phyloP scores from a whole-genome alignment of 2,113 vertebrate genomes.

The Penelope pileata region DNA sequence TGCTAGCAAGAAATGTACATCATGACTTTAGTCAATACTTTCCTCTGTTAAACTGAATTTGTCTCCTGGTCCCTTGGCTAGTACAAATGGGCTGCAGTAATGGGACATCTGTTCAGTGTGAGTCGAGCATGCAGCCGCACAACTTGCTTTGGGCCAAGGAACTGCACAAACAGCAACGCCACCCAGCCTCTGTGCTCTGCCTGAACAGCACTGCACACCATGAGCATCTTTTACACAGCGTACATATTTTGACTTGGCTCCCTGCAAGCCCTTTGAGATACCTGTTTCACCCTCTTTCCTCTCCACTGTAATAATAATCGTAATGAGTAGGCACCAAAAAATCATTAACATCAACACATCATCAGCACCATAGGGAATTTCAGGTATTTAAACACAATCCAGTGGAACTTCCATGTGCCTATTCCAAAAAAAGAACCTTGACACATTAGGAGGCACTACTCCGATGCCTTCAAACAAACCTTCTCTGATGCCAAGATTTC shows the following conservation, averaged over 20 bases:
- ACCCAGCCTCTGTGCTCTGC: neutral
- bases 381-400: neutral
- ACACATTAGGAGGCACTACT: neutral
- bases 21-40: neutral
- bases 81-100: neutral
- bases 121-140: fast-evolving
- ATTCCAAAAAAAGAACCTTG: neutral
- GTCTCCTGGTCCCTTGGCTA: neutral
- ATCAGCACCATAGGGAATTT: neutral
- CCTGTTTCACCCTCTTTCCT: neutral
- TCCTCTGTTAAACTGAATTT: neutral
- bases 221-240: fast-evolving
- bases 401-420: fast-evolving
- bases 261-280: neutral
- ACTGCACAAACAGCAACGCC: fast-evolving
- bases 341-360: neutral
- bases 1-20: neutral
- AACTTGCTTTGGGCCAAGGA: neutral
- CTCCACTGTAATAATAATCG: neutral
- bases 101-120: neutral
- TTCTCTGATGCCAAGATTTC: neutral
- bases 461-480: neutral
- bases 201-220: neutral
- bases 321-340: neutral
- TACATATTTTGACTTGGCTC: neutral